Evolutionary conservation across 2,797 vertebrate genomes (phyloP), one percentile per base, ranked within the genome.

Genomic region (Thripadectes ignobilis): DNA sequence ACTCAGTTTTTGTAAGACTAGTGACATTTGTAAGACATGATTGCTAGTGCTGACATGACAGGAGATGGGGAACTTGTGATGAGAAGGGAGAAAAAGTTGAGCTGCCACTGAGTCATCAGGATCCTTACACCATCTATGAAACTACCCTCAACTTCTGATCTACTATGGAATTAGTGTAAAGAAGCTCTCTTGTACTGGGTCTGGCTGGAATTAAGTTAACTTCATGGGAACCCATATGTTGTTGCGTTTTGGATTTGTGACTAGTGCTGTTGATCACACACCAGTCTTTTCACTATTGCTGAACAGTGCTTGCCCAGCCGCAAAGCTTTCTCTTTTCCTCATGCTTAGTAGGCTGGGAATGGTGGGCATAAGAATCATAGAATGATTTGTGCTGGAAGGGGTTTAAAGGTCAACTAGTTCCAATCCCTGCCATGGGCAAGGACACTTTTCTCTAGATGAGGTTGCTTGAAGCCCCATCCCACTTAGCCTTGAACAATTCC

Each of bases 281-380:
- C 7, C 1, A 9, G 26, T 10, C 30, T 61, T 57, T 32, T 39
- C 63, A 46, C 32, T 68, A 5, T 5, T 68, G 62, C 34, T 77
- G 46, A 79, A 51, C 10, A 71, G 36, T 24, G 52, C 29, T 41
- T 71, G 43, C 34, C 63, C 38, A 88, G 52, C 5, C 4, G 7
- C 23, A 49, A 54, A 23, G n/a, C 23, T 59, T 83, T 74, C 32
- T 90, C 29, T 43, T 62, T 54, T 80, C 38, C 73, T 77, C 14
- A 45, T 0, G 0, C 34, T 61, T 4, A 74, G 27, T 9, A 68
- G 24, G 30, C 27, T 81, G 54, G 8, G 6, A 3, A 71, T 6
- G 8, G 29, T 55, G 7, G 27, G 46, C 1, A 4, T 48, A 61
- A 61, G 51, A 77, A 46, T 32, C 51, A 46, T 17, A 65, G 12